These are phyloP conservation scores for Episyrphus balteatus DNA, from an alignment of 1,140 invertebrate genomes.

Conservation along the genomic window DNA sequence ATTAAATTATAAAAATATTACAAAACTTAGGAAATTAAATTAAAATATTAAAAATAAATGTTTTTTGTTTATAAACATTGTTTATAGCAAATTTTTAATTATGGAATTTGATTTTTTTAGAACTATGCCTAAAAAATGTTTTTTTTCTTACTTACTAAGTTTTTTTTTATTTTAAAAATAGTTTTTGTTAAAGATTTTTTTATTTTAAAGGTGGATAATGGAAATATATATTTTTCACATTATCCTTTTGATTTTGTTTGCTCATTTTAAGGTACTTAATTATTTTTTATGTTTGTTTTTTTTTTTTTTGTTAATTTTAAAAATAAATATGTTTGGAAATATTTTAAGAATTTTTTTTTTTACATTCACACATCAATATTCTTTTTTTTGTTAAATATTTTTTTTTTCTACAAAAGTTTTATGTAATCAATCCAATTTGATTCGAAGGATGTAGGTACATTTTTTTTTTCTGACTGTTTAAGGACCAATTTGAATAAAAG, in stretches of 20 bases:
- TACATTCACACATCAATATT: conserved; percentile 10
- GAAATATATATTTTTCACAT: neutral
- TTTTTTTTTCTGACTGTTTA: too few relatives aligned
- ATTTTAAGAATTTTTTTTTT: conserved; percentile 8
- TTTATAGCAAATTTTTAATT: too few relatives aligned
- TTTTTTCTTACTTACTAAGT: conserved; percentile 3
- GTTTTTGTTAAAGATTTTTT: conserved; percentile 1
- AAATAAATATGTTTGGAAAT: conserved; percentile 13
- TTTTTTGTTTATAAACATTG: too few relatives aligned
- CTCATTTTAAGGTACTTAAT: neutral
- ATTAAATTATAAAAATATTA: conserved; percentile 11
- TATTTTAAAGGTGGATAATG: neutral
- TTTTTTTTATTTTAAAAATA: conserved; percentile 3
- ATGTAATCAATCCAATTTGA: too few relatives aligned
- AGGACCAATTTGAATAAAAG: too few relatives aligned
- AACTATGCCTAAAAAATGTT: conserved; percentile 10
- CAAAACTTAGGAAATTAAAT: neutral
- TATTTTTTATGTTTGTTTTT: conserved; percentile 10
- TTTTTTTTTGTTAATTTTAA: conserved; percentile 10
- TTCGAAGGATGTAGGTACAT: too few relatives aligned
- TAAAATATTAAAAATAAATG: neutral
- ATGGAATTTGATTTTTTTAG: too few relatives aligned
- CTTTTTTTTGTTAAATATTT: too few relatives aligned
- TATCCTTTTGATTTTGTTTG: conserved; percentile 22
- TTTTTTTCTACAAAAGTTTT: too few relatives aligned